Conservation (phyloP, 2,888 invertebrate genomes). For the Oligia strigilis region DNA sequence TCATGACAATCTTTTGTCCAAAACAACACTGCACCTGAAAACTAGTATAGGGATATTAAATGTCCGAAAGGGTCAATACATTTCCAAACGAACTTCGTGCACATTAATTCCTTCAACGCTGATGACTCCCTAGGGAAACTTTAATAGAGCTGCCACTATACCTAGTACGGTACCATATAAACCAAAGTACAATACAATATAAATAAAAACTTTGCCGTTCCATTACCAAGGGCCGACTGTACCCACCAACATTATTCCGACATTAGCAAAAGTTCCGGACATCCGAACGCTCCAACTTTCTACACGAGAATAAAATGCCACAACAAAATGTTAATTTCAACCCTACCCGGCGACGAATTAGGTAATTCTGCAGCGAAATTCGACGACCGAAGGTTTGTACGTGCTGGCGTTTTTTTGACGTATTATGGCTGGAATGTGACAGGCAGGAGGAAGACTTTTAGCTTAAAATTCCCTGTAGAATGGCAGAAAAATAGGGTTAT, state of each 20-base stretch:
- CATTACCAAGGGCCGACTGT: conserved; percentile 69
- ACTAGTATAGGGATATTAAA: neutral
- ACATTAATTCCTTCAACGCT: conserved; percentile 58
- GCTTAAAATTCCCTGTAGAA: conserved; percentile 21
- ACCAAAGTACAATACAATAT: conserved; percentile 70
- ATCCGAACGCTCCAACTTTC: conserved; percentile 78
- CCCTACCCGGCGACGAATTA: conserved; percentile 76
- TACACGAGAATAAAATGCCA: conserved; percentile 78
- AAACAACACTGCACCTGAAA: neutral
- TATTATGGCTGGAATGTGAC: conserved; percentile 44
- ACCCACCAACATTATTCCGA: conserved; percentile 80
- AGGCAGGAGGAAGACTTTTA: conserved; percentile 38
- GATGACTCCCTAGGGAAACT: conserved; percentile 63
- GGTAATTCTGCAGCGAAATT: conserved; percentile 72
- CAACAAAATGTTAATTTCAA: conserved; percentile 82
- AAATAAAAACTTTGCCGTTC: conserved; percentile 72
- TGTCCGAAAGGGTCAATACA: conserved; percentile 48
- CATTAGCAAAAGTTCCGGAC: conserved; percentile 83
- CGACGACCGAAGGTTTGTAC: conserved; percentile 57
- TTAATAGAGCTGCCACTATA: conserved; percentile 63
- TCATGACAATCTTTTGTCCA: neutral
- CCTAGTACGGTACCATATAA: conserved; percentile 60
- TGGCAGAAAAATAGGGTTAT: conserved; percentile 3
- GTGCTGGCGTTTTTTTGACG: conserved; percentile 52
- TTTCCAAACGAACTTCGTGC: conserved; percentile 59